Conservation (phyloP, 2,797 vertebrate species). For the Lacerta agilis region DNA sequence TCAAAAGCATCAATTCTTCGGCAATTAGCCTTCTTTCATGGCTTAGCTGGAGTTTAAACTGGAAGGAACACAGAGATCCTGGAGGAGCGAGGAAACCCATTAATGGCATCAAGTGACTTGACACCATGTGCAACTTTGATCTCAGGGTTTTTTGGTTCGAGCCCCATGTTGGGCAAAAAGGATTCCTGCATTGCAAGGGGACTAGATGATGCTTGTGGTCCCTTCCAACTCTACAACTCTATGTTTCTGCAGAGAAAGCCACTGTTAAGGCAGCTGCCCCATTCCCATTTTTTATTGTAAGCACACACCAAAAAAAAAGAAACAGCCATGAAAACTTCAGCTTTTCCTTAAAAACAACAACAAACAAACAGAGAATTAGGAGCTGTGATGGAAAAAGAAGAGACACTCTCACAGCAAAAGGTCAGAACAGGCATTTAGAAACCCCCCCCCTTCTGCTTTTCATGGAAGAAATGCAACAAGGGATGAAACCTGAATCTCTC, state of each 20-base stretch:
- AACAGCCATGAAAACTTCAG: background rate
- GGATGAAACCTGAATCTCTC: background rate
- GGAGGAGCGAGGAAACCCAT: conserved; percentile 60
- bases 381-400: background rate
- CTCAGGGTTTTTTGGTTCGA: too few relatives aligned
- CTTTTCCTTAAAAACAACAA: background rate
- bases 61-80: conserved; percentile 71
- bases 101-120: conserved; percentile 65
- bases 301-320: background rate
- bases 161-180: too few relatives aligned
- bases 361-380: conserved; percentile 1
- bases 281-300: conserved; percentile 53
- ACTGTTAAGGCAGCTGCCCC: conserved; percentile 55
- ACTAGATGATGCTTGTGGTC: too few relatives aligned
- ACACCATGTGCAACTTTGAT: conserved; percentile 60
- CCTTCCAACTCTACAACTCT: too few relatives aligned
- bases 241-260: conserved; percentile 29
- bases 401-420: background rate
- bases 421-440: background rate
- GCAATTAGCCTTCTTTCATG: conserved; percentile 37
- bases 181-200: too few relatives aligned
- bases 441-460: background rate
- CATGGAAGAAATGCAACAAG: background rate
- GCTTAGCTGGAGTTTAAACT: conserved; percentile 54
- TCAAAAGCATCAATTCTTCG: too few relatives aligned